A percentile compares a stretch with the other conserved stretches of the same genome.
phyloP scores from a whole-genome alignment of 2,888 invertebrate species.

The Thelaira solivaga region DNA sequence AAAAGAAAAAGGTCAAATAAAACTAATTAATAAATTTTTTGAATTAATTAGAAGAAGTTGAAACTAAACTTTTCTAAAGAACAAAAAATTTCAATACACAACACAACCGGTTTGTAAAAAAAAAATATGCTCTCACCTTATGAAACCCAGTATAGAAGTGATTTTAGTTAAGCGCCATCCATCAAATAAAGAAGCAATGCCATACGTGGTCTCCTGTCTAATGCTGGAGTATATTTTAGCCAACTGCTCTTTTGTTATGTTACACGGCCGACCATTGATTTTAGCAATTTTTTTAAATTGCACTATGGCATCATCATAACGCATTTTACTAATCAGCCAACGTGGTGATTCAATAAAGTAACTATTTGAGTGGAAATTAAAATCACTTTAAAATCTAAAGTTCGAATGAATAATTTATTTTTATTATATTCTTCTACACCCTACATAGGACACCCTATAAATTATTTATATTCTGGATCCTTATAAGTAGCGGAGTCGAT shows the following conservation, averaged over 20 bases:
- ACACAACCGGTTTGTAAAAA: too few relatives aligned
- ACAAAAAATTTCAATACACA: too few relatives aligned
- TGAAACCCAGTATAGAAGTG: constrained; percentile 79
- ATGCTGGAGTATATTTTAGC: constrained; percentile 75
- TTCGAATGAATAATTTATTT: constrained; percentile 14
- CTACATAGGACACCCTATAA: too few relatives aligned
- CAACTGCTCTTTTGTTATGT: constrained; percentile 76
- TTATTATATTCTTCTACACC: too few relatives aligned
- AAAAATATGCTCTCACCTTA: too few relatives aligned
- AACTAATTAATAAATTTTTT: too few relatives aligned
- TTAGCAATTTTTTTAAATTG: constrained; percentile 79
- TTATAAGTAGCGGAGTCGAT: too few relatives aligned
- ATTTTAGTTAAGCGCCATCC: constrained; percentile 79
- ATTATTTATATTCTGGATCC: too few relatives aligned
- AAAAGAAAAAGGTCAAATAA: too few relatives aligned
- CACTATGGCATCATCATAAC: constrained; percentile 77
- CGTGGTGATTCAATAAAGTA: constrained; percentile 82
- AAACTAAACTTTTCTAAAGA: too few relatives aligned
- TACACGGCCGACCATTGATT: constrained; percentile 78
- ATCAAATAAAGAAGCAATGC: constrained; percentile 80
- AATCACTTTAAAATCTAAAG: constrained; percentile 8
- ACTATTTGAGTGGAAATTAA: constrained; percentile 72
- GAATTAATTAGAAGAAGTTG: too few relatives aligned
- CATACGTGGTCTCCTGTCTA: constrained; percentile 76
- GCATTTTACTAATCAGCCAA: constrained; percentile 80